A percentile compares a stretch with the other conserved stretches of the same genome.
These are phyloP conservation scores for Calliphora vomitoria DNA, from an alignment of 2,888 invertebrate species.

Conservation along the genomic window DNA sequence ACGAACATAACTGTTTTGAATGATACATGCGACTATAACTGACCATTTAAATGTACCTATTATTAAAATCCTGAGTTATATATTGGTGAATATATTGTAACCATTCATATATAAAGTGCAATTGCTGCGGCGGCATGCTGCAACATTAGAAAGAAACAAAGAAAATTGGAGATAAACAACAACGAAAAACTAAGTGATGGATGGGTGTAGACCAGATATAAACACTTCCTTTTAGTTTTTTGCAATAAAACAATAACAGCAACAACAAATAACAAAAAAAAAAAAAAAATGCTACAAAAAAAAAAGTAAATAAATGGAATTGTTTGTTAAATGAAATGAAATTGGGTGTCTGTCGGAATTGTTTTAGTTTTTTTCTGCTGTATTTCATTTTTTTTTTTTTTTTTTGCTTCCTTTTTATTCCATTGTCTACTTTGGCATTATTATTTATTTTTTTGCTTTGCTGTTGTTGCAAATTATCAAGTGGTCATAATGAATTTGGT, in stretches of 20 bases:
- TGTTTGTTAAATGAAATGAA: conserved; percentile 64
- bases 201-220: conserved; percentile 68
- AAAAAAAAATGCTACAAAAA: conserved; percentile 17
- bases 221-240: conserved; percentile 67
- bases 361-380: conserved; percentile 17
- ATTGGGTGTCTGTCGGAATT: conserved; percentile 51
- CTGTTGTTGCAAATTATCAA: conserved; percentile 53
- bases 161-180: conserved; percentile 5
- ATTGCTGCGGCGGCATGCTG: conserved; percentile 5
- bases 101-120: conserved; percentile 10
- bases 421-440: conserved; percentile 28
- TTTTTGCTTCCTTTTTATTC: conserved; percentile 56
- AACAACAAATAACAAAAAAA: conserved; percentile 4
- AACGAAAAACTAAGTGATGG: conserved; percentile 50
- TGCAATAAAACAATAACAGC: conserved; percentile 39
- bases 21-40: too few relatives aligned
- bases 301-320: conserved; percentile 52
- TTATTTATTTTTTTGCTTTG: background rate
- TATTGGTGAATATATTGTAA: too few relatives aligned
- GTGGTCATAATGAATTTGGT: conserved; percentile 67
- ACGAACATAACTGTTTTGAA: too few relatives aligned
- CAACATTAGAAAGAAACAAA: conserved; percentile 29
- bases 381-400: background rate
- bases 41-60: background rate
- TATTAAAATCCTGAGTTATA: background rate